These are phyloP conservation scores for Ommatoiulus sabulosus DNA, from an alignment of 2,888 invertebrate species.

Conservation along the genomic window DNA sequence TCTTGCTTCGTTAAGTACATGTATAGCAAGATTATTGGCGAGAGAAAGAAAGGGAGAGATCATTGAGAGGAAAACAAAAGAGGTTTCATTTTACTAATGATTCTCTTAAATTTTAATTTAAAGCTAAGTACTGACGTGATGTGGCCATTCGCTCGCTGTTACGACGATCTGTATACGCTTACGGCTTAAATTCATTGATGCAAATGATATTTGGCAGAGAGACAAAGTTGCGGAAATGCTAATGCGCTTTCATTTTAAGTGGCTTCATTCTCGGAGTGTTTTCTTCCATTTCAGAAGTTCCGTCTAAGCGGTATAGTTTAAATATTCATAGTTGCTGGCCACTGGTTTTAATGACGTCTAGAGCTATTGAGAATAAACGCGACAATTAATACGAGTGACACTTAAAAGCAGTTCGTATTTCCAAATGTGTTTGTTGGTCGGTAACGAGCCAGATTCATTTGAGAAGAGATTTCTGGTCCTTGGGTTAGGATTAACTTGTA, in stretches of 20 bases:
- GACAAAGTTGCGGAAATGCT: neutral
- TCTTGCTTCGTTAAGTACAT: neutral
- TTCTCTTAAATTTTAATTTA: slow-evolving; percentile 1
- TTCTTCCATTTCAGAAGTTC: neutral
- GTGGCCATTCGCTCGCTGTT: neutral
- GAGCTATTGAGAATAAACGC: neutral
- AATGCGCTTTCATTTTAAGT: neutral
- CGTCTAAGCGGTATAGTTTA: neutral
- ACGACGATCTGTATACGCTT: neutral
- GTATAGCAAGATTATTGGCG: neutral
- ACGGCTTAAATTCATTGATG: neutral
- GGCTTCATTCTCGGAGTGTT: neutral
- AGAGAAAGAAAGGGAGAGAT: neutral
- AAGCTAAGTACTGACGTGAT: neutral
- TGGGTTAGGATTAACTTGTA: no score
- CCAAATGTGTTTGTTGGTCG: no score
- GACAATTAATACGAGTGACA: neutral
- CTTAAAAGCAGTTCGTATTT: no score
- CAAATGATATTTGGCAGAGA: neutral
- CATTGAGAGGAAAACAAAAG: neutral
- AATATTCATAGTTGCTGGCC: neutral
- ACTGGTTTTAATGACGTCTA: neutral
- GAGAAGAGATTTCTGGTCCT: no score
- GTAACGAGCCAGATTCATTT: no score
- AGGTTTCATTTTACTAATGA: neutral